Conservation (phyloP, 2,113 vertebrate genomes). For the Campylomormyrus numenius region DNA sequence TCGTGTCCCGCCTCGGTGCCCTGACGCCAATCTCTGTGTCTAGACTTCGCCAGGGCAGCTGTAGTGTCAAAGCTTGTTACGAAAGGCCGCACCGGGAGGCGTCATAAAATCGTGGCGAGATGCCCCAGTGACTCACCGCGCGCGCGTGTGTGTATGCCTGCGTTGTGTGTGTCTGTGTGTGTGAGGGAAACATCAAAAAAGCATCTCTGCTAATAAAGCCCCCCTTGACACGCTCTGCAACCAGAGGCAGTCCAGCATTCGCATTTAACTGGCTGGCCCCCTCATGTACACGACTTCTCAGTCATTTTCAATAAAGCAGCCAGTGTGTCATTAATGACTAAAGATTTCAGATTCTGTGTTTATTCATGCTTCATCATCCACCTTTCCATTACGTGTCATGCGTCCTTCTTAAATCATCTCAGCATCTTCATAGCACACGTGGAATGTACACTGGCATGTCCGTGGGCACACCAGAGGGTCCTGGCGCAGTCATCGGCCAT, state of each 20-base stretch:
- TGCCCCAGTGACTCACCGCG: conserved; percentile 11
- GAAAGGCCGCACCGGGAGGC: not conserved
- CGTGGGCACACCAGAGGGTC: not conserved
- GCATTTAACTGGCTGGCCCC: not conserved
- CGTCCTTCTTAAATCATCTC: not conserved
- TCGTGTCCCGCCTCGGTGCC: not conserved
- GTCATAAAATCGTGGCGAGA: conserved; percentile 4
- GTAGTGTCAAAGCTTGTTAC: conserved; percentile 14
- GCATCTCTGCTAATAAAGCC: not conserved
- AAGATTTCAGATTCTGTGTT: not conserved
- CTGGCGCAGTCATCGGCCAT: not conserved
- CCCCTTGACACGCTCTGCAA: not conserved
- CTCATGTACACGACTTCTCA: not conserved
- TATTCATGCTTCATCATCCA: not conserved
- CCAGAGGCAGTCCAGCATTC: not conserved
- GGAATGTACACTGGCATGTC: not conserved
- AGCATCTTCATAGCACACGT: not conserved
- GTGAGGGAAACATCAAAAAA: conserved; percentile 11
- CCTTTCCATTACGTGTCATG: not conserved
- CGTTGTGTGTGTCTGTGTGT: not conserved
- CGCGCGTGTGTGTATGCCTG: conserved; percentile 1
- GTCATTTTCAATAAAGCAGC: not conserved
- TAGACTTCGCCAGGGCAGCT: conserved; percentile 5
- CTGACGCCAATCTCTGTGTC: not conserved
- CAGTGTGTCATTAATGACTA: not conserved